Evolutionary conservation across 2,888 invertebrate species (phyloP).

Genomic region (Lithophane socia): DNA sequence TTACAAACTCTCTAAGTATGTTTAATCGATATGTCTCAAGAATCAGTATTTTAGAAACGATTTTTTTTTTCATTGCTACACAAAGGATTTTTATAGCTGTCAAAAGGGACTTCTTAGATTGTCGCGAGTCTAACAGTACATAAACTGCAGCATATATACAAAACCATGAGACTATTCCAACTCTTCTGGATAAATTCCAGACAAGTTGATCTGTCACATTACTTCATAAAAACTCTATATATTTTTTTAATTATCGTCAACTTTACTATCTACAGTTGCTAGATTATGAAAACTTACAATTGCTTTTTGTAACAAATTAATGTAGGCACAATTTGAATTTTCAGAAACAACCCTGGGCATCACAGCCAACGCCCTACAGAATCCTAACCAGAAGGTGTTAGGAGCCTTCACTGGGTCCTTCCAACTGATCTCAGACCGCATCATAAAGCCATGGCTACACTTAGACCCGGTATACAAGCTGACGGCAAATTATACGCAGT

Average conservation of each 20-base stretch:
- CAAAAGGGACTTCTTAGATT: too few species aligned
- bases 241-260: not conserved
- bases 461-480: conserved; percentile 50
- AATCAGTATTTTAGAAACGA: too few species aligned
- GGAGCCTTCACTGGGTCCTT: conserved; percentile 39
- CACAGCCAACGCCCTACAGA: conserved; percentile 35
- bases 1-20: too few species aligned
- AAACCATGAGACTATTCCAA: not conserved
- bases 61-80: too few species aligned
- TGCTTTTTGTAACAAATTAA: not conserved
- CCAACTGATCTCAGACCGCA: conserved; percentile 57
- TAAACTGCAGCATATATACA: not conserved
- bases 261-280: too few species aligned
- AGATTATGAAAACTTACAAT: not conserved
- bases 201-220: not conserved
- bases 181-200: not conserved
- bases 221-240: not conserved
- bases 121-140: not conserved
- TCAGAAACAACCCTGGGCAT: conserved; percentile 57
- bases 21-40: too few species aligned
- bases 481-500: conserved; percentile 39
- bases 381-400: conserved; percentile 38
- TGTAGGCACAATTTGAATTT: conserved; percentile 6
- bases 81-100: too few species aligned
- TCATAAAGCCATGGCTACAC: conserved; percentile 55